Evolutionary conservation across 2,797 vertebrate genomes (phyloP).

Genomic region (Chrysocyon brachyurus): DNA sequence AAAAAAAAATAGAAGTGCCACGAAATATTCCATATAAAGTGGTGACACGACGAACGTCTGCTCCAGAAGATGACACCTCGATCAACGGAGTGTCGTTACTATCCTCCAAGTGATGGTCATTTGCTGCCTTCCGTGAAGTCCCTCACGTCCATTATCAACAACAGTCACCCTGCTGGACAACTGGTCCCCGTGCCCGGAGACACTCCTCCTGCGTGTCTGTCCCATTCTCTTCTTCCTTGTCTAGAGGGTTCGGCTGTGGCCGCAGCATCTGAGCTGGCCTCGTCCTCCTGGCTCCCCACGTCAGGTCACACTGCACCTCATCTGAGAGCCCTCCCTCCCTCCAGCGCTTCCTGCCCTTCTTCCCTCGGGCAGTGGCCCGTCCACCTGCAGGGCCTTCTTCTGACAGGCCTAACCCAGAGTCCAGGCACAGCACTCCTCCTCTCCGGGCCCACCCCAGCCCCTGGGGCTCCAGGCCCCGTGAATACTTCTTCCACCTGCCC

Average conservation of each 20-base stretch:
- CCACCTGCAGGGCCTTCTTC: background rate
- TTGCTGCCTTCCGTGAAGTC: background rate
- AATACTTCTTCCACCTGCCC: background rate
- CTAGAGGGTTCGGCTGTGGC: rapidly evolving
- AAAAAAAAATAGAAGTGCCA: background rate
- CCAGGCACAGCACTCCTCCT: background rate
- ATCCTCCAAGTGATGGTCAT: rapidly evolving
- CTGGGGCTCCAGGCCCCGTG: rapidly evolving
- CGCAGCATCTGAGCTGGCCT: background rate
- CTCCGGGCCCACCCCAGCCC: rapidly evolving
- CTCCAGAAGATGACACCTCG: background rate
- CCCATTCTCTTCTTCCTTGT: background rate
- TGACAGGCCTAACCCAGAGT: background rate
- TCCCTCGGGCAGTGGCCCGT: background rate
- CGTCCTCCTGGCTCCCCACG: rapidly evolving
- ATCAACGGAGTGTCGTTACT: background rate
- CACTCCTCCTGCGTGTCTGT: rapidly evolving
- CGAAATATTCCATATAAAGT: background rate
- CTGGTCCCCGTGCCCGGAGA: background rate
- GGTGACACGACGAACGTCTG: background rate
- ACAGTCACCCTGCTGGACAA: rapidly evolving
- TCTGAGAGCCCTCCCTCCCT: background rate
- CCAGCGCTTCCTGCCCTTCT: background rate
- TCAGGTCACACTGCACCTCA: rapidly evolving
- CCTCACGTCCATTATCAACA: rapidly evolving